Evolutionary conservation across 2,888 invertebrate genomes (phyloP).

Genomic region (Protophormia terraenovae): DNA sequence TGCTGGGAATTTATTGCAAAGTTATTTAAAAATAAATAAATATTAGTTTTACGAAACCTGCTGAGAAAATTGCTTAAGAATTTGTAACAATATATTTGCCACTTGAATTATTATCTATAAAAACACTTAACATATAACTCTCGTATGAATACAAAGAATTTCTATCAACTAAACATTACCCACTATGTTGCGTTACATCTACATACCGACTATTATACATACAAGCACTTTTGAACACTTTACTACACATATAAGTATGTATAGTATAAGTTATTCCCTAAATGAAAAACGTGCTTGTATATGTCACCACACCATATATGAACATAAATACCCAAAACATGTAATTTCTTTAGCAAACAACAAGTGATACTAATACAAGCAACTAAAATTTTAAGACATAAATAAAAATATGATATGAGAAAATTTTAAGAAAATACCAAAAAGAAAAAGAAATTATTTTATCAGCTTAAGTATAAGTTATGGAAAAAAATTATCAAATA

Average conservation of each 20-base stretch:
- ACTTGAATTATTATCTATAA: too few species aligned
- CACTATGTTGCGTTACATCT: too few species aligned
- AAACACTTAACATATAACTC: too few species aligned
- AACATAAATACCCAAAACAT: constrained; percentile 1
- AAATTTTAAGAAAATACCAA: background rate
- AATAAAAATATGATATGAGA: background rate
- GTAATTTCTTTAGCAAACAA: background rate
- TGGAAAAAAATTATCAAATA: background rate
- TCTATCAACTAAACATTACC: too few species aligned
- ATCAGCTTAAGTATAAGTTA: background rate
- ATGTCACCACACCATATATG: background rate
- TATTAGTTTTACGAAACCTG: too few species aligned
- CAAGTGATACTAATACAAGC: background rate
- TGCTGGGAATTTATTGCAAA: too few species aligned
- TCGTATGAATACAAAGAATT: too few species aligned
- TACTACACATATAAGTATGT: background rate
- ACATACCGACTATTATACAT: too few species aligned
- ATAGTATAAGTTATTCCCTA: background rate
- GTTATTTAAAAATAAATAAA: too few species aligned
- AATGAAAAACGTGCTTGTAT: background rate
- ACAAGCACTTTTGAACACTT: background rate
- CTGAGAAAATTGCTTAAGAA: too few species aligned
- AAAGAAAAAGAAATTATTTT: background rate
- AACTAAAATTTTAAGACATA: too few species aligned
- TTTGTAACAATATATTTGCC: too few species aligned